Percentiles rank a stretch among this genome's conserved stretches.
phyloP scores from a whole-genome alignment of 2,888 invertebrate species.

The Acanthacorydalis orientalis region DNA sequence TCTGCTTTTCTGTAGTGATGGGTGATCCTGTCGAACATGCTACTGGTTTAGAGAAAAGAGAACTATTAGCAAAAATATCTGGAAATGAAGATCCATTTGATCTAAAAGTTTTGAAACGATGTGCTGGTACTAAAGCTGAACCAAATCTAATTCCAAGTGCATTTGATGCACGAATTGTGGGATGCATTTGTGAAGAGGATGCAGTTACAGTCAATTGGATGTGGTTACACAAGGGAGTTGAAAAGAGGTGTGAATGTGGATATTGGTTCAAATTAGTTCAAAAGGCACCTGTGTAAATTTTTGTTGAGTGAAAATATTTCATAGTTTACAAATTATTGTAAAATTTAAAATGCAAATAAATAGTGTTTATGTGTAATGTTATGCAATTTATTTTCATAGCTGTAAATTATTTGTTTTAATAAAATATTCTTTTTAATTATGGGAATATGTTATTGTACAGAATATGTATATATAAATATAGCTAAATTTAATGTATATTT shows the following conservation, averaged over 20 bases:
- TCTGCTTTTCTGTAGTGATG: slow-evolving; percentile 38
- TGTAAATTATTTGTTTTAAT: too few species aligned
- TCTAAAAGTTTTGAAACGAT: slow-evolving; percentile 67
- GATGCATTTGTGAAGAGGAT: slow-evolving; percentile 94
- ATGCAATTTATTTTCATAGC: too few species aligned
- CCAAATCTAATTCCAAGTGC: slow-evolving; percentile 86
- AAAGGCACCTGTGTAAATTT: slow-evolving; percentile 48
- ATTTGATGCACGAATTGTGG: slow-evolving; percentile 77
- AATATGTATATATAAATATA: too few species aligned
- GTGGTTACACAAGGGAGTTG: slow-evolving; percentile 81
- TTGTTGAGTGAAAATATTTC: background rate
- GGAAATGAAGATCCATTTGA: slow-evolving; percentile 82
- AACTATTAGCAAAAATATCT: slow-evolving; percentile 67
- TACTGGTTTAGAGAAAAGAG: slow-evolving; percentile 82
- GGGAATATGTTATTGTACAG: too few species aligned
- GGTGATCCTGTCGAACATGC: slow-evolving; percentile 84
- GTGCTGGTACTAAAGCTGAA: slow-evolving; percentile 59
- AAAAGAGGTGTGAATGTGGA: slow-evolving; percentile 89
- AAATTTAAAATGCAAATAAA: too few species aligned
- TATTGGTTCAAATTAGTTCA: slow-evolving; percentile 89
- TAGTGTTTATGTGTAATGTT: too few species aligned
- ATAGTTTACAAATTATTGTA: background rate
- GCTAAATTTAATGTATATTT: too few species aligned
- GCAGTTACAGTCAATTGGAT: slow-evolving; percentile 82
- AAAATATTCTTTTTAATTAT: too few species aligned